A percentile compares a stretch with the other conserved stretches of the same genome.
These are phyloP conservation scores for Vannuccia rotundouncinata DNA, from an alignment of 2,888 invertebrate genomes.

Conservation along the genomic window DNA sequence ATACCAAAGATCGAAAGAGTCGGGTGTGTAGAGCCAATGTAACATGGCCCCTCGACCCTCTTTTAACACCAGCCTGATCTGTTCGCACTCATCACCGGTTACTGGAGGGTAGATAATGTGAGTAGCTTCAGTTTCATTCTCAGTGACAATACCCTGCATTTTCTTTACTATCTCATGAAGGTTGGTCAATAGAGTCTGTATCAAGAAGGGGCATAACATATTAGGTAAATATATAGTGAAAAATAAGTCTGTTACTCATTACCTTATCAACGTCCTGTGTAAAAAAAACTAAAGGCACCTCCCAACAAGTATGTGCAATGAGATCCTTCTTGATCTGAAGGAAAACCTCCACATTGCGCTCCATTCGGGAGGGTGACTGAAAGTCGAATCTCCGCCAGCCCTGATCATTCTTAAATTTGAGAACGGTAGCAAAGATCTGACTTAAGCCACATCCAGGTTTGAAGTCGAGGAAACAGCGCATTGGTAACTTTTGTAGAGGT, in stretches of 20 bases:
- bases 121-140: constrained; percentile 79
- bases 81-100: constrained; percentile 45
- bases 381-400: constrained; percentile 76
- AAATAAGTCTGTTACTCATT: not conserved
- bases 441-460: constrained; percentile 85
- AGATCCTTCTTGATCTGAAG: constrained; percentile 38
- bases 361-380: constrained; percentile 79
- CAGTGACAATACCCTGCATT: constrained; percentile 73
- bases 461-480: constrained; percentile 89
- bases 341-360: constrained; percentile 85
- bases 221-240: not conserved
- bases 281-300: constrained; percentile 35
- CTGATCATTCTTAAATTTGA: constrained; percentile 89
- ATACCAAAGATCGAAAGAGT: constrained; percentile 28
- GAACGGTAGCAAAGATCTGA: constrained; percentile 84
- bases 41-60: constrained; percentile 37
- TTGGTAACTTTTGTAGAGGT: constrained; percentile 61
- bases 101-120: constrained; percentile 76
- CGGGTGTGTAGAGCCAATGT: constrained; percentile 33
- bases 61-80: constrained; percentile 39
- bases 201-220: constrained; percentile 67
- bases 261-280: constrained; percentile 10
- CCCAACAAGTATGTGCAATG: constrained; percentile 27
- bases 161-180: constrained; percentile 79
- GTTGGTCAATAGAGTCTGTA: constrained; percentile 66